Percentiles rank a stretch among this genome's conserved stretches.
phyloP scores from a whole-genome alignment of 2,113 vertebrate genomes.

The Climacteris rufus region DNA sequence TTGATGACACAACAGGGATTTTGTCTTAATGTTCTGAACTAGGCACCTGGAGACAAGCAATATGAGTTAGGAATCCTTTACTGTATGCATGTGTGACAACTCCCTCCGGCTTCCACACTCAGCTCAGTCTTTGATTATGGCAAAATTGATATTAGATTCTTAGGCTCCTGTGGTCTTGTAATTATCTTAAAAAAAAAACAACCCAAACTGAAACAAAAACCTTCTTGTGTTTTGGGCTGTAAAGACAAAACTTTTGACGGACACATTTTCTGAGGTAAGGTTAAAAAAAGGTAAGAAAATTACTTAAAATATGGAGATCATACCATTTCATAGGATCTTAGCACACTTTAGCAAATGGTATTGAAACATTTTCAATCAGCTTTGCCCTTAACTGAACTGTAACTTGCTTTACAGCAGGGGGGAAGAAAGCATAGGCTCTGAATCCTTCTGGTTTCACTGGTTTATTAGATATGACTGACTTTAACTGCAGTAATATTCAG shows the following conservation, averaged over 20 bases:
- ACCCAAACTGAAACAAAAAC: neutral
- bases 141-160: neutral
- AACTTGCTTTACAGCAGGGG: neutral
- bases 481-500: neutral
- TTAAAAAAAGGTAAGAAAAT: neutral
- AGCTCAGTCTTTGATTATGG: neutral
- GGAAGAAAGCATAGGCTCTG: neutral
- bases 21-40: neutral
- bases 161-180: neutral
- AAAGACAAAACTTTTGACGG: neutral
- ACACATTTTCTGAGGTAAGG: neutral
- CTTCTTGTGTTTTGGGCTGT: accelerated
- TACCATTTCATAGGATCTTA: neutral
- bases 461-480: neutral
- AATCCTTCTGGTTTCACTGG: neutral
- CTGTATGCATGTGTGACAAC: neutral
- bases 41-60: neutral
- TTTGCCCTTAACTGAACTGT: neutral
- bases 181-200: neutral
- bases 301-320: neutral
- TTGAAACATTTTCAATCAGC: neutral
- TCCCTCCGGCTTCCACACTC: neutral
- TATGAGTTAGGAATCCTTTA: neutral
- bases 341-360: neutral
- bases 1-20: accelerated